A percentile compares a stretch with the other conserved stretches of the same genome.
phyloP scores from a whole-genome alignment of 2,113 vertebrate genomes.

The Xenopus tropicalis region UCB_Xtro_10.0 CM004445.2:113018501-113019000 shows the following conservation, averaged over 20 bases:
- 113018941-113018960: background rate
- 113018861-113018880: background rate
- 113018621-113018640: conserved; percentile 93
- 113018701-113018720: conserved; percentile 30
- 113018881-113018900: background rate
- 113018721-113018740: no score
- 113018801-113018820: background rate
- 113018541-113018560: conserved; percentile 80
- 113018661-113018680: conserved; percentile 81
- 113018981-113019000: background rate
- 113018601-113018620: conserved; percentile 83
- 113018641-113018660: conserved; percentile 72
- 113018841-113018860: background rate
- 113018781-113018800: background rate
- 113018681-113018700: conserved; percentile 59
- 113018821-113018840: background rate
- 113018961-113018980: background rate
- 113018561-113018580: conserved; percentile 77
- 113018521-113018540: conserved; percentile 79
- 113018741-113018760: conserved; percentile 6
- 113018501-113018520: conserved; percentile 98
- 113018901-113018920: background rate
- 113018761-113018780: conserved; percentile 3
- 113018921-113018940: background rate
- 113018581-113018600: conserved; percentile 86